Conservation (phyloP, 2,888 invertebrate species). For the Capitulum mitella region DNA sequence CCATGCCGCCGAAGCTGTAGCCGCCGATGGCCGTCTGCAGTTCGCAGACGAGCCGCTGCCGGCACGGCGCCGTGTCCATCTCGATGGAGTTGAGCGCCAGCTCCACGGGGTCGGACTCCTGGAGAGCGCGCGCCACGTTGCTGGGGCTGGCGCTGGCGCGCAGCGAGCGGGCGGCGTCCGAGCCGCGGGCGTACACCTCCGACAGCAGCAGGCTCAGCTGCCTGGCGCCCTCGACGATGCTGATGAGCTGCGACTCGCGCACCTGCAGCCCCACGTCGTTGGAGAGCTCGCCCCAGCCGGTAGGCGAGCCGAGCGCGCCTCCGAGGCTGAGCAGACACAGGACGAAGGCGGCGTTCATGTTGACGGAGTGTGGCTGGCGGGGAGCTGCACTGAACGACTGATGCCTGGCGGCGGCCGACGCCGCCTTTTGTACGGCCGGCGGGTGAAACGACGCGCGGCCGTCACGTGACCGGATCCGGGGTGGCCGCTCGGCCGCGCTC, state of each 20-base stretch:
- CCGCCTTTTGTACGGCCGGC: neutral
- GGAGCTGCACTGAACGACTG: neutral
- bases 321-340: neutral
- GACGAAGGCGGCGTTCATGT: neutral
- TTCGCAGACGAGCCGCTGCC: conserved; percentile 20
- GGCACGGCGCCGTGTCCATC: conserved; percentile 19
- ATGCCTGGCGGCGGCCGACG: neutral
- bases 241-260: conserved; percentile 17
- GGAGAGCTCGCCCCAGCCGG: neutral
- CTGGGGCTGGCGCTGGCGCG: neutral
- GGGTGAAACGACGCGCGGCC: neutral
- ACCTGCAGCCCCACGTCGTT: neutral
- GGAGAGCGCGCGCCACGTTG: neutral
- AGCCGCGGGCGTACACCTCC: neutral
- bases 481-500: neutral
- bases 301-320: neutral
- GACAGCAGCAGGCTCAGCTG: neutral
- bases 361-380: neutral
- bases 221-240: conserved; percentile 3
- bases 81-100: conserved; percentile 22
- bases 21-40: neutral
- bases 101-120: conserved; percentile 14
- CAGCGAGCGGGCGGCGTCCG: neutral
- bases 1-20: neutral
- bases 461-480: neutral